These are phyloP conservation scores for Procapra przewalskii DNA, from an alignment of 2,113 vertebrate genomes.

Conservation along the genomic window DNA sequence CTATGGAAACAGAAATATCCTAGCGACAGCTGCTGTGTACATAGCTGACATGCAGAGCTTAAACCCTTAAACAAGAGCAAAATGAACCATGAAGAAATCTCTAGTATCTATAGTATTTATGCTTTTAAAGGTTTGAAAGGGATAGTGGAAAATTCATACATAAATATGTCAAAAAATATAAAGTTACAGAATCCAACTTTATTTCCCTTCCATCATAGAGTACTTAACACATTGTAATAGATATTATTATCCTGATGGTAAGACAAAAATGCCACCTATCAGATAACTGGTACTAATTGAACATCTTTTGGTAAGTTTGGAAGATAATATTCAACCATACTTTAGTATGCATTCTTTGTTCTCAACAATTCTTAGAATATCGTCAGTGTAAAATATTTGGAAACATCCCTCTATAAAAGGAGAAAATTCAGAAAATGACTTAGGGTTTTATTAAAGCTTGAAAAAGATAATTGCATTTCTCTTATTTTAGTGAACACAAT, in stretches of 20 bases:
- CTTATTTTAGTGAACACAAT: not conserved
- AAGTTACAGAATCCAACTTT: not conserved
- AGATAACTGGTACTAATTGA: not conserved
- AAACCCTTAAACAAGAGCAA: constrained; percentile 50
- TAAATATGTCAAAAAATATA: not conserved
- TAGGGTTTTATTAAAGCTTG: not conserved
- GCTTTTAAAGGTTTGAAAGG: constrained; percentile 36
- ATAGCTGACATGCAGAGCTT: constrained; percentile 25
- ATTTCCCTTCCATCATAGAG: not conserved
- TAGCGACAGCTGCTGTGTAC: constrained; percentile 69
- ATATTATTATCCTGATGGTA: not conserved
- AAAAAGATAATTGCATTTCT: not conserved
- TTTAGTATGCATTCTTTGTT: not conserved
- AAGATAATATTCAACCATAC: not conserved
- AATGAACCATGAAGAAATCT: constrained; percentile 50
- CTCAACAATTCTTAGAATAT: not conserved
- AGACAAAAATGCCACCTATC: not conserved
- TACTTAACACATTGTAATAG: not conserved
- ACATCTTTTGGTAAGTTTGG: not conserved
- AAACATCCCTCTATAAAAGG: not conserved
- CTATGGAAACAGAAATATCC: constrained; percentile 72
- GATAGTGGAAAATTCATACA: not conserved
- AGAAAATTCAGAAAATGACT: not conserved
- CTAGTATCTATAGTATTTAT: not conserved
- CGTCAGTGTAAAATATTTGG: not conserved